Base-by-base conservation (phyloP, 2,888 invertebrate genomes). In the Volucella bombylans region DNA sequence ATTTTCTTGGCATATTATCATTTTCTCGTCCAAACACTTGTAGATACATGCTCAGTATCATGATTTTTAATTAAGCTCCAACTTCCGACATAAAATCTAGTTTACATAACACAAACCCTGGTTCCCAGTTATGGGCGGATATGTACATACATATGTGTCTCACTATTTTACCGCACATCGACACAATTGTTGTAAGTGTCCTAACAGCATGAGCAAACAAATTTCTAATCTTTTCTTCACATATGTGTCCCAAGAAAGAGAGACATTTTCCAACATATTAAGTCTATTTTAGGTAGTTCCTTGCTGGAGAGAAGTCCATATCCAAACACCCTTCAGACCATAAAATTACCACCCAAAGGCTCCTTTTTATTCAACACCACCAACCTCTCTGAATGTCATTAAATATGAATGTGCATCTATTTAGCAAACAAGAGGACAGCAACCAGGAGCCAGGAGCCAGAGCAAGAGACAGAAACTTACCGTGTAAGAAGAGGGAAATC, bases 351-450 rank as follows among this genome's bases (percentile, higher is more conserved):
- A 76, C 55, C 71, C 73, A 59, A 8, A 31, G 45, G 52, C 39
- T 41, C 64, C 18, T 67, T 65, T 80, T 85, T 83, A 76, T 80
- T 80, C 80, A 71, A 57, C 45, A 41, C 67, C 76, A 57, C 49
- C 77, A 50, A 62, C 31, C 38, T 18, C 23, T 4, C 6, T 6
- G 6, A 18, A 43, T 12, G 55, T 41, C 68, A 85, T 81, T 85
- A 85, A 81, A 81, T 81, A 85, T 85, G 85, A 85, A 85, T 85
- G 85, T 85, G 85, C 80, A 80, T 85, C 85, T 85, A 72, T 81
- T 80, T 85, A 85, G 81, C 72, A 80, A 85, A 85, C 80, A 80
- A 80, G 85, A 80, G 6, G 31, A 31, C 31, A 31, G 31, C 1
- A 31, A 31, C 31, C 31, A 31, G 6, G 31, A 31, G 31, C 31